Percentiles rank a stretch among this genome's conserved stretches.
Evolutionary conservation across 1,140 invertebrate genomes (phyloP).

Genomic region (Bombus confusus): DNA sequence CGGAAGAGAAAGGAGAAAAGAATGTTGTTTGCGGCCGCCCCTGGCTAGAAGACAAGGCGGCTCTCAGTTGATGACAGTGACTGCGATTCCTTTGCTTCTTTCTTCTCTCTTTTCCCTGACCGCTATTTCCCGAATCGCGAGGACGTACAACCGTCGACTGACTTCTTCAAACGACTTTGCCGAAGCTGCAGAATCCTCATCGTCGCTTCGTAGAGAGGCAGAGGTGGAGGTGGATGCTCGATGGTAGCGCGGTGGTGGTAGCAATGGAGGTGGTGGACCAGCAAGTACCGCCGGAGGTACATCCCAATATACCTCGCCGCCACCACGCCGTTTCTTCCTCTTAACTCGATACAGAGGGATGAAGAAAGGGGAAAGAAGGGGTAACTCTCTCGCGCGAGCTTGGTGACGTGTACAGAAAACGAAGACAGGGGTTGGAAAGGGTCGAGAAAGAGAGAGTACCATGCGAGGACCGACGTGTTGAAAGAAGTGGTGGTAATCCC

Average conservation of each 20-base stretch:
- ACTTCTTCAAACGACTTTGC: slow-evolving; percentile 80
- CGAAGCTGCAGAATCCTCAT: slow-evolving; percentile 79
- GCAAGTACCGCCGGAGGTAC: not conserved
- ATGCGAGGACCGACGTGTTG: slow-evolving; percentile 55
- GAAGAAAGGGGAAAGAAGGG: slow-evolving; percentile 58
- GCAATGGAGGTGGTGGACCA: slow-evolving; percentile 57
- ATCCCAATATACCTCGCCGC: slow-evolving; percentile 28
- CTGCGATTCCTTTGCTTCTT: not conserved
- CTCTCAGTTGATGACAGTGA: not conserved
- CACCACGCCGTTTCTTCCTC: slow-evolving; percentile 37
- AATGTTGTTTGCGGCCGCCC: not conserved
- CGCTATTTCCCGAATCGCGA: slow-evolving; percentile 59
- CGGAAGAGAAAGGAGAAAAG: not conserved
- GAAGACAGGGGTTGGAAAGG: slow-evolving; percentile 59
- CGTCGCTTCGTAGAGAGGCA: slow-evolving; percentile 50
- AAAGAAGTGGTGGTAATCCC: slow-evolving; percentile 74
- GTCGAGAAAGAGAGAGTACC: slow-evolving; percentile 58
- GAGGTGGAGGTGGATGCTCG: slow-evolving; percentile 52
- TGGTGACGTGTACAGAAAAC: slow-evolving; percentile 46
- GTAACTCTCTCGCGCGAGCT: slow-evolving; percentile 50
- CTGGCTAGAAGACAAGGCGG: not conserved
- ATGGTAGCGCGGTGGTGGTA: slow-evolving; percentile 45
- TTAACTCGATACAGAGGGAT: slow-evolving; percentile 63
- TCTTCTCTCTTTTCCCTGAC: slow-evolving; percentile 8
- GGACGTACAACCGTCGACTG: slow-evolving; percentile 77